Conservation (phyloP, 23 tunicate genomes). For the Styela plicata region DNA sequence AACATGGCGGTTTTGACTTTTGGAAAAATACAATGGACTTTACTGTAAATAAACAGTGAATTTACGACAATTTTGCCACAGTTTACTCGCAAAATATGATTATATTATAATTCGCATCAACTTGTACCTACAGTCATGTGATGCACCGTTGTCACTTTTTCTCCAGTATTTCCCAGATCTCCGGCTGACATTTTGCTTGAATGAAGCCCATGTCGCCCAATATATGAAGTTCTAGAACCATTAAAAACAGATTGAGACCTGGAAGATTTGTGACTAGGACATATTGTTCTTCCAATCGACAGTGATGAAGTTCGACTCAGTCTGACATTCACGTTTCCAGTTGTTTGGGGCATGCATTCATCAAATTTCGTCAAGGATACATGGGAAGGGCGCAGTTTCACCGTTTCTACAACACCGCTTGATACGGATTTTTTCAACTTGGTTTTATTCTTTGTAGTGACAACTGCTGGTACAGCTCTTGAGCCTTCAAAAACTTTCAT, state of each 20-base stretch:
- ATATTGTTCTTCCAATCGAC: background rate
- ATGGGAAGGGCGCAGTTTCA: background rate
- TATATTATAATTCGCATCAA: no score
- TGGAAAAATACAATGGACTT: no score
- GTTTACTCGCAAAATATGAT: no score
- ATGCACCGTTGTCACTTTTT: background rate
- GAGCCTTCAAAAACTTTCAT: background rate
- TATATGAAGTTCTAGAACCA: background rate
- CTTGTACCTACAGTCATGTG: background rate
- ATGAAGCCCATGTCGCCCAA: background rate
- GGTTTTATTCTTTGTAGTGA: background rate
- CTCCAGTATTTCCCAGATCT: background rate
- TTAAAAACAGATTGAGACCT: background rate
- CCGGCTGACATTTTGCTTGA: background rate
- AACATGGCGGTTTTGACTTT: no score
- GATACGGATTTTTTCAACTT: background rate
- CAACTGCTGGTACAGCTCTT: background rate
- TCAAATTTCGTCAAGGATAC: background rate
- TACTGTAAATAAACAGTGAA: no score
- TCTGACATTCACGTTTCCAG: background rate
- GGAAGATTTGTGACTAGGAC: background rate
- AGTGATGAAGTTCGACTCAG: background rate
- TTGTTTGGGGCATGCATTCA: conserved; percentile 6
- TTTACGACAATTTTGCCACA: no score
- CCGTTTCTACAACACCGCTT: background rate